Percentiles rank a stretch among this genome's conserved stretches.
Conservation (phyloP, 2,113 vertebrate genomes). For the Columba livia region DNA sequence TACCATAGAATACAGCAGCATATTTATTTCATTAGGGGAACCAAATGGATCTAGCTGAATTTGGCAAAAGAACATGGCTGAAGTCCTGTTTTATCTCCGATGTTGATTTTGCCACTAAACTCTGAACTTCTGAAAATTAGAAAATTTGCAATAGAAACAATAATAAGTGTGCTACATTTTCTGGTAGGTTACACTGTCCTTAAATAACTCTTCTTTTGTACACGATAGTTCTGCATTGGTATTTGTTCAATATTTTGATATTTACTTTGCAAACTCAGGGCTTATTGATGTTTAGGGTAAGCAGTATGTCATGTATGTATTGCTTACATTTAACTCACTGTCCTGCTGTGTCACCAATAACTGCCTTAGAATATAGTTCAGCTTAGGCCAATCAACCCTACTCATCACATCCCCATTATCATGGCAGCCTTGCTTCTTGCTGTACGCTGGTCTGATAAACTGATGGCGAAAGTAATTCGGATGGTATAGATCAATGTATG, state of each 20-base stretch:
- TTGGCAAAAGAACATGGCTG: conserved; percentile 16
- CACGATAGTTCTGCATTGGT: background rate
- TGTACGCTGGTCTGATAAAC: background rate
- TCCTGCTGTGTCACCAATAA: background rate
- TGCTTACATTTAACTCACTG: background rate
- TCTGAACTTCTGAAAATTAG: background rate
- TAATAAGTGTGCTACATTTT: background rate
- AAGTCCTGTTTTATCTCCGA: background rate
- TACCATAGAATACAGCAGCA: background rate
- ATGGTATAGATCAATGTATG: background rate
- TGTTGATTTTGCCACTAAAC: conserved; percentile 9
- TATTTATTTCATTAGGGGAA: conserved; percentile 38
- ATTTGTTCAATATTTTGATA: background rate
- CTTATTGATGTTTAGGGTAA: background rate
- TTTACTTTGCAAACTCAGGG: background rate
- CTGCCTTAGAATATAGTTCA: background rate
- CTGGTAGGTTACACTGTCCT: background rate
- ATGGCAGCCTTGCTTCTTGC: background rate
- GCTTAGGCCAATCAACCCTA: background rate
- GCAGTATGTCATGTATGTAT: background rate
- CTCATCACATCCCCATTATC: background rate
- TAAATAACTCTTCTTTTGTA: background rate
- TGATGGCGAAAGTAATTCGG: background rate
- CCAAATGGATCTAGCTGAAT: conserved; percentile 30
- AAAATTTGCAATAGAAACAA: background rate